Base-by-base conservation (phyloP, 2,888 invertebrate genomes). In the Ceraclea dissimilis region DNA sequence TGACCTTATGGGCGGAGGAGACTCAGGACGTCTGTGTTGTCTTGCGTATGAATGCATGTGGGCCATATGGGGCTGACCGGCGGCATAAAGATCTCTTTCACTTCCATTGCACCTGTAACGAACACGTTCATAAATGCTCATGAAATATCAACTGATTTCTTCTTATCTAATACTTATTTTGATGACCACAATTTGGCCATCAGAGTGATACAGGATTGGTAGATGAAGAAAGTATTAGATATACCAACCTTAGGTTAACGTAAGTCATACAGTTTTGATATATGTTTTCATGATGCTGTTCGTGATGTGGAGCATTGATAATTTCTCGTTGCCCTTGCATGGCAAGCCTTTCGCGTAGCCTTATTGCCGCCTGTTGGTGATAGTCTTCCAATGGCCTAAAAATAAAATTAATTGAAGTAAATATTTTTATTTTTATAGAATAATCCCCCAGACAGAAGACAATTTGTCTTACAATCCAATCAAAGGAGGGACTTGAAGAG, bases 1-100 rank as follows among this genome's bases (percentile, higher is more conserved):
- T 62, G 76, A 82, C 33, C 83, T 75, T 57, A 85, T 78, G 0
- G 86, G 86, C 0, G 86, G 85, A 5, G 86, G 86, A 0, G 86
- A 86, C 68, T 85, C 83, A 0, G 86, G 84, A 18, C 85, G 72
- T 1, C 79, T 70, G 64, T 54, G 59, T 4, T 33, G 49, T 18
- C 74, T 71, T 8, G 43, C 16, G 43, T 61, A 59, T 16, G 52
- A 50, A 21, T 60, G 56, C 33, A 59, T 52, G 6, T 43, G 52
- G 8, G 31, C 31, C 1, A 33, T 34, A 62, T 75, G 75, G 13
- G 4, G 39, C 5, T 4, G 39, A 8, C 13, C 8, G 0, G 76
- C 75, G 58, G 74, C 74, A 66, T 75, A 78, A 57, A 78, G 61
- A 65, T 78, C 77, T 26, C 61, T 49, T 34, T 61, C 61, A 21